Conservation (phyloP, 2,113 vertebrate genomes). For the Neotoma lepida region DNA sequence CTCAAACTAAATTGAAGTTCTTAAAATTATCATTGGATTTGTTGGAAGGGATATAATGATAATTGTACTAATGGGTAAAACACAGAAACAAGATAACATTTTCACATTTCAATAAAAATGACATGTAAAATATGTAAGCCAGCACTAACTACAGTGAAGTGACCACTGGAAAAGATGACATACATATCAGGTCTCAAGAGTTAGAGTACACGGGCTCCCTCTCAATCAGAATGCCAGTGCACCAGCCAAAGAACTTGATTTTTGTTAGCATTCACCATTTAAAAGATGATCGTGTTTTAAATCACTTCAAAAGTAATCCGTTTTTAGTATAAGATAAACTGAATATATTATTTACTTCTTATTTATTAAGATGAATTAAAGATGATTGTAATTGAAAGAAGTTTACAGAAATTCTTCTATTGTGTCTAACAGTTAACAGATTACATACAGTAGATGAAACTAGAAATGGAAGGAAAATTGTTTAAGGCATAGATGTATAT, state of each 20-base stretch:
- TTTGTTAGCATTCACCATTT: not conserved
- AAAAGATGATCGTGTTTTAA: not conserved
- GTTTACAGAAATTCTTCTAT: not conserved
- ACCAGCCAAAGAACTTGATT: not conserved
- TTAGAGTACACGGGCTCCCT: not conserved
- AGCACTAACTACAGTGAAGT: not conserved
- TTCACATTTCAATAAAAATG: conserved; percentile 4
- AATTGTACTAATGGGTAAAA: not conserved
- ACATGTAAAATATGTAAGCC: not conserved
- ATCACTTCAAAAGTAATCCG: not conserved
- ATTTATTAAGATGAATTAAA: not conserved
- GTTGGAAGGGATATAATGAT: not conserved
- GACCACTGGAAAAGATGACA: not conserved
- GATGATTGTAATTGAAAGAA: not conserved
- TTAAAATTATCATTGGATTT: not conserved
- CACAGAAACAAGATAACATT: not conserved
- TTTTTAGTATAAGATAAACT: conserved; percentile 12
- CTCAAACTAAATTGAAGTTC: not conserved
- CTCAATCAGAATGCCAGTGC: not conserved
- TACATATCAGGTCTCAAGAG: not conserved
- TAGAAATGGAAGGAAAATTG: not conserved
- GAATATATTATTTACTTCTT: not conserved
- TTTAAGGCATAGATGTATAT: not conserved
- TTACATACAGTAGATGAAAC: not conserved
- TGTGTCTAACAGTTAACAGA: not conserved